Base-by-base conservation (phyloP, 2,113 vertebrate species). In the Aix galericulata region DNA sequence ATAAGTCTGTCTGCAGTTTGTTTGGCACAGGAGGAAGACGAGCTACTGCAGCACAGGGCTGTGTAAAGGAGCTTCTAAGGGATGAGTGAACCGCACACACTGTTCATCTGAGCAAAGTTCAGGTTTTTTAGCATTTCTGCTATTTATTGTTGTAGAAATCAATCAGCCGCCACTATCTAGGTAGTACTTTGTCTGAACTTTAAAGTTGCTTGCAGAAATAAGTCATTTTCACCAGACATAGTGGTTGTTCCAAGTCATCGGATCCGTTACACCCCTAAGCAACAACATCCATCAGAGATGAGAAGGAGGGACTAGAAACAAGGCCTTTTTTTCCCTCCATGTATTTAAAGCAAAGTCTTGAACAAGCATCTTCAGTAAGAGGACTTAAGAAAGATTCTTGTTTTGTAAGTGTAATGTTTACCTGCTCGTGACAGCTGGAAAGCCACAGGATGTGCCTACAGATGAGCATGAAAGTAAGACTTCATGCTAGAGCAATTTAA, bases 81-180 rank as follows among this genome's bases (percentile, higher is more conserved):
- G 76, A 75, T 46, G 46, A 63, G 36, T 64, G 23, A 58, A 20
- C 74, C 64, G 38, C 8, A 4, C 59, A 80, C 31, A 17, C 73
- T 58, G 34, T 29, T 13, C 14, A 18, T 58, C 52, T 95, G 42
- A 67, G 79, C 44, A 17, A 29, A 82, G 48, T 64, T 64, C 38
- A 12, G 34, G 34, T 27, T 82, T 74, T 53, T 48, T 36, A 76
- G 62, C 34, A 3, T 88, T 84, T 42, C 17, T 38, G 29, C 83
- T 86, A 86, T 86, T 91, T 92, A 56, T 86, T 75, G 59, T n/a
- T 69, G 34, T 38, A 46, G 91, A 89, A 86, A 52, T 86, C 18
- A 93, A 46, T 77, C 29, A 31, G 48, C 34, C 6, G 0, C 42
- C 0, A 3, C 58, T 82, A 42, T 92, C 86, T 94, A 67, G 82